A percentile compares a stretch with the other conserved stretches of the same genome.
Evolutionary conservation across 2,888 invertebrate species (phyloP).

Genomic region (Himalopsyche anomala): DNA sequence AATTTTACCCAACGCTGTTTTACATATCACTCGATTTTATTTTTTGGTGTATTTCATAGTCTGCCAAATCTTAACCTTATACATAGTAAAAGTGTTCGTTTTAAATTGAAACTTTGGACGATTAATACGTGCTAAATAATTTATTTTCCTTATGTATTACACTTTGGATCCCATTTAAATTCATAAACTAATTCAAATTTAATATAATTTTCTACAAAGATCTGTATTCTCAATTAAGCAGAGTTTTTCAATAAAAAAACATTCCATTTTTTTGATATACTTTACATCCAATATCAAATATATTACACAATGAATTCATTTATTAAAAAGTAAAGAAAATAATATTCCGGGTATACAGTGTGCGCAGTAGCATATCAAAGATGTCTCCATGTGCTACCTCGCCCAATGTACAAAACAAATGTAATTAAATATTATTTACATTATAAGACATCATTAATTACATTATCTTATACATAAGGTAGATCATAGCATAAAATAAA

Average conservation of each 20-base stretch:
- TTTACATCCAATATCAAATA: too few relatives aligned
- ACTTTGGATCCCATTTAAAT: constrained; percentile 41
- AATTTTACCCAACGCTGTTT: not conserved
- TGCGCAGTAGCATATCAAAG: too few relatives aligned
- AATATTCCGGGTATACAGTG: too few relatives aligned
- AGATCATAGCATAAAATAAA: too few relatives aligned
- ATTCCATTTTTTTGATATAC: too few relatives aligned
- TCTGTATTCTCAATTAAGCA: not conserved
- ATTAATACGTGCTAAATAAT: constrained; percentile 39
- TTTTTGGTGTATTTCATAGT: constrained; percentile 21
- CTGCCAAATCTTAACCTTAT: not conserved
- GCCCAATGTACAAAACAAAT: too few relatives aligned
- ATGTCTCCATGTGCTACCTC: too few relatives aligned
- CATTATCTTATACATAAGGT: too few relatives aligned
- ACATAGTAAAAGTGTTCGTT: constrained; percentile 29
- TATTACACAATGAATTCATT: too few relatives aligned
- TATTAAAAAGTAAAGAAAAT: too few relatives aligned
- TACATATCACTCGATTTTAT: not conserved
- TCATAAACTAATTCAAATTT: constrained; percentile 1
- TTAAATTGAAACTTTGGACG: constrained; percentile 17
- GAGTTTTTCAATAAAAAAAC: not conserved
- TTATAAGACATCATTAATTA: too few relatives aligned
- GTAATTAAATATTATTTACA: too few relatives aligned
- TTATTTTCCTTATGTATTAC: constrained; percentile 32
- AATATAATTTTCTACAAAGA: not conserved